Percentiles rank a stretch among this genome's conserved stretches.
Evolutionary conservation across 2,113 vertebrate genomes (phyloP).

Genomic region (Grammomys surdaster): DNA sequence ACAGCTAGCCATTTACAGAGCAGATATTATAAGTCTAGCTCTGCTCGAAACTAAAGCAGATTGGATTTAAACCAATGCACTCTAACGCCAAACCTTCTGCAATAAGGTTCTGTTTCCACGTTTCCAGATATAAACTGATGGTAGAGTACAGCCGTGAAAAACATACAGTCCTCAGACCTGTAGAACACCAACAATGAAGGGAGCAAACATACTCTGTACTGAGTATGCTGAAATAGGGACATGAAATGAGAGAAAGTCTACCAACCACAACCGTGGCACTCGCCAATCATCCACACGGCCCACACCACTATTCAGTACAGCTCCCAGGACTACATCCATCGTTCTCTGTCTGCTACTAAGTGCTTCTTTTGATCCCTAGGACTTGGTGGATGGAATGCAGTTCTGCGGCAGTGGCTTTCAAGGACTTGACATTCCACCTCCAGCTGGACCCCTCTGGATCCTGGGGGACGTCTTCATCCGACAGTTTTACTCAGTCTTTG

Average conservation of each 20-base stretch:
- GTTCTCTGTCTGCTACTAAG: neutral
- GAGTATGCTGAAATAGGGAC: neutral
- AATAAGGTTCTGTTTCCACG: neutral
- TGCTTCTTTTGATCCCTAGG: constrained; percentile 73
- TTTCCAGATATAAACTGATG: neutral
- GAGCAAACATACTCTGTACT: neutral
- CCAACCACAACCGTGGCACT: neutral
- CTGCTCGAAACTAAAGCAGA: constrained; percentile 7
- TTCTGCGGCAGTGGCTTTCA: constrained; percentile 88
- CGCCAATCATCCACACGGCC: neutral
- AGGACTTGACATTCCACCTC: constrained; percentile 83
- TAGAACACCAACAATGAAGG: neutral
- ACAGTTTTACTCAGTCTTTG: constrained; percentile 88
- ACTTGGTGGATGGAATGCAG: neutral
- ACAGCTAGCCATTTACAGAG: neutral
- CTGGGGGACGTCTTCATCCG: constrained; percentile 89
- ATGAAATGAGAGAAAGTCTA: neutral
- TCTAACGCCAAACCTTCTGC: neutral
- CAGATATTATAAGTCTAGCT: neutral
- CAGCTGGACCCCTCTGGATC: constrained; percentile 88
- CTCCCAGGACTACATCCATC: neutral
- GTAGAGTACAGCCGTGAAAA: neutral
- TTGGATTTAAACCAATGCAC: neutral
- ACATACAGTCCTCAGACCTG: neutral
- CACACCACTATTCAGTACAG: neutral